Percentiles rank a stretch among this genome's conserved stretches.
Conservation (phyloP, 1,140 invertebrate genomes). For the Oryctes rhinoceros region DNA sequence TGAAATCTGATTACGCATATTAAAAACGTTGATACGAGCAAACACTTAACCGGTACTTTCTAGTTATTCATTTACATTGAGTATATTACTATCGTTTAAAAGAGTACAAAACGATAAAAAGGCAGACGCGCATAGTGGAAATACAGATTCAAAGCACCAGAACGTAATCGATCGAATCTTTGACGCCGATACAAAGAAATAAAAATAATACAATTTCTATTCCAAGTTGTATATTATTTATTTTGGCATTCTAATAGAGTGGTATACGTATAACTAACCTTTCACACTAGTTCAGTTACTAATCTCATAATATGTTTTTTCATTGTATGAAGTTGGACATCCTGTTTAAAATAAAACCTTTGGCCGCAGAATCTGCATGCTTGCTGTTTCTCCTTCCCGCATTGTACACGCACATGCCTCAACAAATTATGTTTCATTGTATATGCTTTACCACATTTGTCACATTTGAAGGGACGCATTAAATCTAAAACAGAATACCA, state of each 20-base stretch:
- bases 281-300: not conserved
- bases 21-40: not conserved
- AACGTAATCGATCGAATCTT: no score
- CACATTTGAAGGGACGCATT: conserved; percentile 14
- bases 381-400: conserved; percentile 64
- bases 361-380: conserved; percentile 60
- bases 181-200: not conserved
- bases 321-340: conserved; percentile 51
- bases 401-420: conserved; percentile 70
- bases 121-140: no score
- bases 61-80: not conserved
- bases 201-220: not conserved
- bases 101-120: no score
- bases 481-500: not conserved
- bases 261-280: not conserved
- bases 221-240: not conserved
- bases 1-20: conserved; percentile 38
- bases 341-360: conserved; percentile 57
- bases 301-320: conserved; percentile 2
- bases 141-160: no score
- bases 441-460: conserved; percentile 72
- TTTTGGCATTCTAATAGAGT: not conserved
- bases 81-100: no score
- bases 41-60: conserved; percentile 5
- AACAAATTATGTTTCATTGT: conserved; percentile 69